Percentiles rank a stretch among this genome's conserved stretches.
Evolutionary conservation across 2,797 vertebrate genomes (phyloP).

Genomic region (Melanogrammus aeglefinus): DNA sequence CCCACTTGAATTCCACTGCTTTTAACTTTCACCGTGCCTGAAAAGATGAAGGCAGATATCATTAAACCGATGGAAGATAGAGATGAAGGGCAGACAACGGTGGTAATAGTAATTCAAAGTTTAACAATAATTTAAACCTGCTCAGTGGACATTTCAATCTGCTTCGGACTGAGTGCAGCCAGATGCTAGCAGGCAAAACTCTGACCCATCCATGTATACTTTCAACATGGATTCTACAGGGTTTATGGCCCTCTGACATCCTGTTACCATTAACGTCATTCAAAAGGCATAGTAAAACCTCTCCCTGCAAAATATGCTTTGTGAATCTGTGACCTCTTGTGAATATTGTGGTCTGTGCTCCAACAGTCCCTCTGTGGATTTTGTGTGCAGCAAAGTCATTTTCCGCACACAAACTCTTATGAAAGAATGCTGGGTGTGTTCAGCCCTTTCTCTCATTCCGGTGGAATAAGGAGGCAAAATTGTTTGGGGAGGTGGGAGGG

Average conservation of each 20-base stretch:
- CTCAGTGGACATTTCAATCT: background rate
- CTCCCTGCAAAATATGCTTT: slow-evolving; percentile 5
- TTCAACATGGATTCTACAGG: slow-evolving; percentile 17
- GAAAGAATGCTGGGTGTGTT: slow-evolving; percentile 67
- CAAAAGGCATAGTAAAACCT: slow-evolving; percentile 11
- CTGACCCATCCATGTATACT: slow-evolving; percentile 7
- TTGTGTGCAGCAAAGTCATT: slow-evolving; percentile 36
- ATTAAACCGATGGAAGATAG: background rate
- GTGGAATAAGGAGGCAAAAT: slow-evolving; percentile 74
- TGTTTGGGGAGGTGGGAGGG: slow-evolving; percentile 80
- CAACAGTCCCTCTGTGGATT: slow-evolving; percentile 29
- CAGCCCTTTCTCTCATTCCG: slow-evolving; percentile 71
- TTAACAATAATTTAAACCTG: background rate
- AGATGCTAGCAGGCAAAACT: slow-evolving; percentile 3
- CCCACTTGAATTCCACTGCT: slow-evolving; percentile 97
- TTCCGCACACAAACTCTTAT: slow-evolving; percentile 43
- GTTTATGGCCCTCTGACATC: slow-evolving; percentile 21
- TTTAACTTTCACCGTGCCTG: slow-evolving; percentile 96
- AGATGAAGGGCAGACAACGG: background rate
- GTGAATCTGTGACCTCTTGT: slow-evolving; percentile 7
- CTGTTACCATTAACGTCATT: slow-evolving; percentile 27
- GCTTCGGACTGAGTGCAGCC: slow-evolving; percentile 1
- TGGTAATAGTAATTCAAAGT: background rate
- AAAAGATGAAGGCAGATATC: slow-evolving; percentile 31
- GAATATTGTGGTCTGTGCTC: slow-evolving; percentile 29